Conservation (phyloP, 2,797 vertebrate species). For the Xiphorhynchus erythropygius region DNA sequence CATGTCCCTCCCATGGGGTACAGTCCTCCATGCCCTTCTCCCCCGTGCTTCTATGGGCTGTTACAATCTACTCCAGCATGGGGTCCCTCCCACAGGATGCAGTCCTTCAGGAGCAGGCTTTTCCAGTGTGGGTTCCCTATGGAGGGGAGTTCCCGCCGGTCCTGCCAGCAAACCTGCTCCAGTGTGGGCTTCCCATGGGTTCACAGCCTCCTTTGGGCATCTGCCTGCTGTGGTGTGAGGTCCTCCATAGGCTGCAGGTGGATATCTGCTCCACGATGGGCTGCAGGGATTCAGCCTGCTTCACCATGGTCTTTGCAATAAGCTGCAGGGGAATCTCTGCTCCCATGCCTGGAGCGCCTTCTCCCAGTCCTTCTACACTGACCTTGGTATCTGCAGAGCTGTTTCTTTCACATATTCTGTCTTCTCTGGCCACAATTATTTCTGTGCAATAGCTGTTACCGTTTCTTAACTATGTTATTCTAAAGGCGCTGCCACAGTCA, state of each 20-base stretch:
- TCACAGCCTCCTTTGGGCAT: not conserved
- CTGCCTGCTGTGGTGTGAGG: not conserved
- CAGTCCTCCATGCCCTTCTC: not conserved
- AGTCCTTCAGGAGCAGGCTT: not conserved
- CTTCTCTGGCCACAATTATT: not conserved
- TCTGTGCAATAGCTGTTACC: not conserved
- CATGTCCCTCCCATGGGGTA: not conserved
- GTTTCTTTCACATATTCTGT: not conserved
- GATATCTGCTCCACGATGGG: not conserved
- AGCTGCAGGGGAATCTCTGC: not conserved
- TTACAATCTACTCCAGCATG: not conserved
- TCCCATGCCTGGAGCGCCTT: not conserved
- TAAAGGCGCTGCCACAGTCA: fast-evolving
- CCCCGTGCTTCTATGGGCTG: not conserved
- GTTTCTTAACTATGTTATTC: not conserved
- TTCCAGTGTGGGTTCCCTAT: not conserved
- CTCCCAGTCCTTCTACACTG: not conserved
- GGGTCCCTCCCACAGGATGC: not conserved
- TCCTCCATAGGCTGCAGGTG: not conserved
- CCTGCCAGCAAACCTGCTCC: not conserved
- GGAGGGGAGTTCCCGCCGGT: not conserved
- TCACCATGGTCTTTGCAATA: fast-evolving
- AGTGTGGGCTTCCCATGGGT: not conserved
- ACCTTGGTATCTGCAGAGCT: not conserved
- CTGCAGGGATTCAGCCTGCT: not conserved